Evolutionary conservation across 2,888 invertebrate species (phyloP), one percentile per base, ranked within the genome.

Genomic region (Sericinus montela): DNA sequence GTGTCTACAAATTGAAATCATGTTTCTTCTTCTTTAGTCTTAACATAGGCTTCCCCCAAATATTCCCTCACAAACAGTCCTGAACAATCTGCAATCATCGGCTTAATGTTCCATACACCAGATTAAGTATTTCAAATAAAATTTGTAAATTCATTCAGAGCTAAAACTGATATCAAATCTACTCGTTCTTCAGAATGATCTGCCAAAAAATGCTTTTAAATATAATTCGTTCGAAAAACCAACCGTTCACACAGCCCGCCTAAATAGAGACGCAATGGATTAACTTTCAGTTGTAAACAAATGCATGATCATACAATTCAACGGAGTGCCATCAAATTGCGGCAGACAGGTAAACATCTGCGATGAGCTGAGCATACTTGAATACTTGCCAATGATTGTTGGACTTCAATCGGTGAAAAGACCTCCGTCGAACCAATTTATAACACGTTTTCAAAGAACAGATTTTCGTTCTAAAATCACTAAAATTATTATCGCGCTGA

Each of bases 301-400:
- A 57, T 42, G 50, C 53, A 50, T 51, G 58, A 65, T 63, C 66
- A 62, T 57, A 62, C 62, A 69, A 72, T 65, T 72, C 58, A 60
- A 62, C 56, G 52, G 68, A 65, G 62, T 74, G 67, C 73, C 71
- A 71, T 65, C 61, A 61, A 79, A 76, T 72, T 67, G 67, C 67
- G 66, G 67, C 69, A 68, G 69, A 69, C 81, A 85, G 83, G 83
- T 84, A 82, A 84, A 85, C 78, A 82, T 80, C 80, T 76, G 74
- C 80, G 75, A 64, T 68, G 67, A 65, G 65, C 74, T 81, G 67
- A 65, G 65, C 74, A 82, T 77, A 78, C 84, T 85, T 85, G 85
- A 84, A 78, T 60, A 53, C 59, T 62, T 80, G 85, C 84, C 84
- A 84, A 77, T 75, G 62, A 83, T 81, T 81, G 80, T 82, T 73